Evolutionary conservation across 1,140 invertebrate species (phyloP), one percentile per base, ranked within the genome.

Genomic region (Caerostris extrusa): DNA sequence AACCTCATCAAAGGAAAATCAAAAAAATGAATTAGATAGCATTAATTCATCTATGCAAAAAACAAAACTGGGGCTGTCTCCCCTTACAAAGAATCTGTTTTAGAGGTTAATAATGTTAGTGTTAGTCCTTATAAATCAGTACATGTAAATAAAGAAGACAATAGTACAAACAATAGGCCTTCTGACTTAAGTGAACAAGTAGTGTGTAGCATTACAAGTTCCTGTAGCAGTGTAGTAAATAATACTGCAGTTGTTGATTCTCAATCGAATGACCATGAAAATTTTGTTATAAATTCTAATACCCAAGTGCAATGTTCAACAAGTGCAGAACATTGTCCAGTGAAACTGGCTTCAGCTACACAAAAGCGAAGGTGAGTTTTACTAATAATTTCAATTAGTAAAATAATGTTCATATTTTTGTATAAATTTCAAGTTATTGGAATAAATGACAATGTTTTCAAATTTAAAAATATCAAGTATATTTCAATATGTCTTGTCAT

Each of bases 301-400:
- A 14, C 14, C 53, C 53, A 81, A 91, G 3, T 71, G 69, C 56
- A 19, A 50, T 60, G 19, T 71, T 17, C n/a, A 83, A 3, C 60
- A 53, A 85, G 58, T 83, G 60, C 57, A 60, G 89, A 91, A 34
- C 4, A 69, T 82, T 71, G 61, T 69, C 87, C 64, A 90, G 67
- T 60, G n/a, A 91, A 91, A 61, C 60, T 64, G 50, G 85, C 85
- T 81, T 93, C 92, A n/a, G 92, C 92, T 5, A 93, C 92, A 17
- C 83, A 93, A 34, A 88, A 88, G 50, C 67, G 92, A 58, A 93
- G 92, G 92, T 93, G 10, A 6, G 92, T 91, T 34, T 34, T 34
- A 34, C 34, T 34, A 34, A 34, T 34, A 34, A 34, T 34, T 34
- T 34, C 2, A 34, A 34, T 34, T 34, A 34, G 34, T 34, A 34